These are phyloP conservation scores for Resseliella maxima DNA, from an alignment of 2,888 invertebrate species.

Conservation along the genomic window DNA sequence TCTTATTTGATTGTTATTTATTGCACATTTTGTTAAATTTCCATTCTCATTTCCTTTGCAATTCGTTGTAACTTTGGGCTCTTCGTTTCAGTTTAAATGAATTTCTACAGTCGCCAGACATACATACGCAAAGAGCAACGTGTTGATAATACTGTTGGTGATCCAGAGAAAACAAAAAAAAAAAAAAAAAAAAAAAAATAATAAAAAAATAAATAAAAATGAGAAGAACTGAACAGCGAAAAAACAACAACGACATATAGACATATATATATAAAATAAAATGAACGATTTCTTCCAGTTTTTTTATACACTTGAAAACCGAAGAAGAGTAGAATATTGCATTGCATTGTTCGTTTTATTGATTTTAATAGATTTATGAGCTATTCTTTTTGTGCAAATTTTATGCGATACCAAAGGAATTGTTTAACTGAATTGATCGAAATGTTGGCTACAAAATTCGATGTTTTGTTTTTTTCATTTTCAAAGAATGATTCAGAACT, in stretches of 20 bases:
- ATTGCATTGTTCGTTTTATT: constrained; percentile 9
- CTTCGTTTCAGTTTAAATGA: background rate
- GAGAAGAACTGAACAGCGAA: no score
- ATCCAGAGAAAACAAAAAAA: background rate
- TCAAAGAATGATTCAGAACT: no score
- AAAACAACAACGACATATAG: background rate
- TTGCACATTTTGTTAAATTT: constrained; percentile 24
- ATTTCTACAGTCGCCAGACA: background rate
- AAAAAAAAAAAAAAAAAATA: no score
- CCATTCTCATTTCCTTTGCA: background rate
- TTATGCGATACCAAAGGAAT: background rate
- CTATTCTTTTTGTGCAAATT: background rate
- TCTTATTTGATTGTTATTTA: constrained; percentile 15
- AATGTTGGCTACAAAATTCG: no score
- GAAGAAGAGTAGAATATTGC: no score
- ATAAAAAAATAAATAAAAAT: no score
- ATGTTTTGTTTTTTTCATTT: no score
- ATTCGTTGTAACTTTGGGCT: background rate
- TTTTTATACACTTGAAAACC: background rate
- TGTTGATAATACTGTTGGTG: background rate
- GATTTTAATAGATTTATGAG: constrained; percentile 18
- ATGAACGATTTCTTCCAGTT: background rate
- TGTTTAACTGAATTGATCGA: no score
- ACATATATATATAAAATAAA: background rate
- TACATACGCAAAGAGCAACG: background rate